Conservation (phyloP, 53 echinoderm and acorn worm genomes). For the Apostichopus leukothele region DNA sequence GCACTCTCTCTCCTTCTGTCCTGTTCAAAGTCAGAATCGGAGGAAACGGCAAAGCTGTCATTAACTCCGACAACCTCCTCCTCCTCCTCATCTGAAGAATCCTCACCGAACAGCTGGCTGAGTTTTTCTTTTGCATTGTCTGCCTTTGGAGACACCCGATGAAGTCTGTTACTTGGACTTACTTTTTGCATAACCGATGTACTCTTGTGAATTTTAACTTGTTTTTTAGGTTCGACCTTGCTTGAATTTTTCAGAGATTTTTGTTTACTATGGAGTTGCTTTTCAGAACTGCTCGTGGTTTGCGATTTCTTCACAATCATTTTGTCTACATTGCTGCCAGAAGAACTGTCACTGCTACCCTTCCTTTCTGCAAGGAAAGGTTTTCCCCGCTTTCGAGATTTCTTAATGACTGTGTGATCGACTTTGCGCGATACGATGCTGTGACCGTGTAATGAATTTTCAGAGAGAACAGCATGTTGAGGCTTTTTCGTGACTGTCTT, state of each 20-base stretch:
- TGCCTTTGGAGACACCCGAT: neutral
- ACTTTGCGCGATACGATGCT: neutral
- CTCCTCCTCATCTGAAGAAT: slow-evolving; percentile 27
- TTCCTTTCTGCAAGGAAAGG: neutral
- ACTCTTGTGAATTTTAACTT: neutral
- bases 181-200: neutral
- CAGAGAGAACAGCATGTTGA: neutral
- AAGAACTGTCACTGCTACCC: neutral
- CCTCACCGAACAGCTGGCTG: slow-evolving; percentile 35
- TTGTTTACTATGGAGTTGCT: neutral
- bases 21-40: neutral
- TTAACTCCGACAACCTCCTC: neutral
- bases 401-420: neutral
- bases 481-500: neutral
- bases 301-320: neutral
- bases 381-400: neutral
- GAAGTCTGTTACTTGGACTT: neutral
- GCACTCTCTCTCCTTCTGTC: no score
- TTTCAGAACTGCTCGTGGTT: neutral
- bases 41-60: neutral
- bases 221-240: neutral
- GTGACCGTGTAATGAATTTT: neutral
- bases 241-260: neutral
- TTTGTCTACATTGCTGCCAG: neutral
- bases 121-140: slow-evolving; percentile 18